Percentiles rank a stretch among this genome's conserved stretches.
phyloP scores from a whole-genome alignment of 2,113 vertebrate species.

The Nyctereutes procyonoides region DNA sequence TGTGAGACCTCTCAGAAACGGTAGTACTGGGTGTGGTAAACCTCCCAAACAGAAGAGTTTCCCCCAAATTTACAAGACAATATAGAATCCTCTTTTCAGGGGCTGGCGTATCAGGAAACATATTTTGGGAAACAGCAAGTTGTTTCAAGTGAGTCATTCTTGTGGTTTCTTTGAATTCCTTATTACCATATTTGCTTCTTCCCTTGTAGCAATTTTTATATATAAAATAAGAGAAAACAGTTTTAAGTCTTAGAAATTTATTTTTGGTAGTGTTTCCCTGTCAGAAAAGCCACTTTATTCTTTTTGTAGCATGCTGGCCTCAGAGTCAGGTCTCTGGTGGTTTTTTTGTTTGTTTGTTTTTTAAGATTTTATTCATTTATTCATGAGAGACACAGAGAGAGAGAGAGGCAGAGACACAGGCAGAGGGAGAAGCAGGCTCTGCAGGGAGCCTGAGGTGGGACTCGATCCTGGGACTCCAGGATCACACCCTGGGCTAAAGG shows the following conservation, averaged over 20 bases:
- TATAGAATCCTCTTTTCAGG: not conserved
- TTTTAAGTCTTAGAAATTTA: not conserved
- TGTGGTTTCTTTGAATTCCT: not conserved
- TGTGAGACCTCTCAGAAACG: not conserved
- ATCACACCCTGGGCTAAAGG: not conserved
- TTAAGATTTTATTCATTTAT: not conserved
- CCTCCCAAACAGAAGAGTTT: not conserved
- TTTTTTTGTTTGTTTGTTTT: not conserved
- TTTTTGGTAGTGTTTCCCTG: not conserved
- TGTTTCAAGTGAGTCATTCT: slow-evolving; percentile 13
- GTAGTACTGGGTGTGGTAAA: not conserved
- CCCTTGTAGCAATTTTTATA: not conserved
- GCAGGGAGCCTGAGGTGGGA: not conserved
- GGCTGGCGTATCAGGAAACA: not conserved
- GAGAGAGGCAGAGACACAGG: not conserved
- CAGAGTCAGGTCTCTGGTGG: not conserved
- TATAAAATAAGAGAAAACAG: not conserved
- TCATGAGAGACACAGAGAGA: too few species aligned
- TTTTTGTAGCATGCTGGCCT: not conserved
- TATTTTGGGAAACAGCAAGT: not conserved
- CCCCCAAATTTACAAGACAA: not conserved
- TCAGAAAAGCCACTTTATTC: not conserved
- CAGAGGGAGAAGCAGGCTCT: not conserved
- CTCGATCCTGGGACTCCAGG: not conserved
- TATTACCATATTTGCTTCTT: not conserved